Evolutionary conservation across 92 coral and sea anemone species (phyloP), one percentile per base, ranked within the genome.

Genomic region (Heliopora coerulea): DNA sequence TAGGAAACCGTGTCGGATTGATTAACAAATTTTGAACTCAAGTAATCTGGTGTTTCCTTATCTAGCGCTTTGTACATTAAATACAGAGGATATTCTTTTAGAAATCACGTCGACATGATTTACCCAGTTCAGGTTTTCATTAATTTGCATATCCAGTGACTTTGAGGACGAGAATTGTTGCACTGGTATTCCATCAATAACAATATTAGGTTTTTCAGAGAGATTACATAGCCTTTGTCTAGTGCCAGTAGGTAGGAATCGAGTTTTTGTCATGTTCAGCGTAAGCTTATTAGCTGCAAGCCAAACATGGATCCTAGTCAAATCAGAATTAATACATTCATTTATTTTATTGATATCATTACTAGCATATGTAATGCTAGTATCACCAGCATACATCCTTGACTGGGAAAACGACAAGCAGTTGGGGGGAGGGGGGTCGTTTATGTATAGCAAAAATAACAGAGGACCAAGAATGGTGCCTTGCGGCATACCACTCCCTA

Each of bases 321-420:
- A 28, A 80, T 72, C 84, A 15, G 72, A 69, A 31, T 72, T 70
- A 0, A 80, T 12, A 41, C 72, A 29, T 72, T 80, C 79, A 79
- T 79, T 79, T 68, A 69, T 79, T 41, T 79, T 32, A 1, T 44
- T 12, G 4, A 69, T 58, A 68, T 57, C 62, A 32, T 58, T 79
- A 48, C 83, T 70, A 33, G 66, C 83, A 50, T 35, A 79, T 23
- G 79, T 79, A 7, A 79, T 79, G 83, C 83, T 79, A n/a, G 83
- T 68, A 34, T 79, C 79, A 68, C 54, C 79, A 48, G 79, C 79
- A 52, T 68, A 79, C 79, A 79, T 79, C 57, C 83, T 68, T 68
- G 83, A 78, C 46, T 79, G 83, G 30, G 66, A 79, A 62, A 31
- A 20, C 3, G 34, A 50, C 26, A 79, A 40, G 68, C 83, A 54